Conservation (phyloP, 2,113 vertebrate species). For the Leptocoma aspasia region DNA sequence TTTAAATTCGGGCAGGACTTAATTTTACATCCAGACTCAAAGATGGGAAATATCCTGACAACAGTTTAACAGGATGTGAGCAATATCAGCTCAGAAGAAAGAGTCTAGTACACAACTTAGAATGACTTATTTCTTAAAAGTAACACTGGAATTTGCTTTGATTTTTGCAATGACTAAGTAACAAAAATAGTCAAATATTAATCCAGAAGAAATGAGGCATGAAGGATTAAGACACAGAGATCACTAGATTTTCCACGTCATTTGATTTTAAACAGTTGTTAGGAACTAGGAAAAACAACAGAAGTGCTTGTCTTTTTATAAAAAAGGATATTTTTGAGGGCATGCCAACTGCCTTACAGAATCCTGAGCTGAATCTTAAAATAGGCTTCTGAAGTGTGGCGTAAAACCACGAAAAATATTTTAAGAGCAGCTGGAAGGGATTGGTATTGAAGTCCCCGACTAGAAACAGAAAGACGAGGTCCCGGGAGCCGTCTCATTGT, state of each 20-base stretch:
- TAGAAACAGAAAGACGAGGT: neutral
- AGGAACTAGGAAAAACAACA: neutral
- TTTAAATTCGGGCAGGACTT: neutral
- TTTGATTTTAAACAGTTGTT: neutral
- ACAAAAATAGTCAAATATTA: neutral
- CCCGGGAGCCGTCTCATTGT: accelerated
- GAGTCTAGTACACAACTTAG: neutral
- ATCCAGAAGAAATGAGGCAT: constrained; percentile 1
- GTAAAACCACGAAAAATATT: neutral
- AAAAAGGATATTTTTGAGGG: neutral
- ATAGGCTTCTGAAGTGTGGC: neutral
- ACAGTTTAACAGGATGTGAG: neutral
- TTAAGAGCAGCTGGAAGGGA: neutral
- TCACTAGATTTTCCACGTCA: neutral
- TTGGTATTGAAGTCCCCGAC: neutral
- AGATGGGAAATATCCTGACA: neutral
- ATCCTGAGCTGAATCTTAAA: neutral
- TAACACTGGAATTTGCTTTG: neutral
- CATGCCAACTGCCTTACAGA: neutral
- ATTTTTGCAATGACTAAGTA: neutral
- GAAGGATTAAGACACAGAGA: neutral
- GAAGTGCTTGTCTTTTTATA: neutral
- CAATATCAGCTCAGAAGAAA: neutral
- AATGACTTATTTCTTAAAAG: neutral
- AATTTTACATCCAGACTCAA: neutral